These are phyloP conservation scores for Chascanopsetta lugubris DNA, from an alignment of 2,113 vertebrate species.

Conservation along the genomic window DNA sequence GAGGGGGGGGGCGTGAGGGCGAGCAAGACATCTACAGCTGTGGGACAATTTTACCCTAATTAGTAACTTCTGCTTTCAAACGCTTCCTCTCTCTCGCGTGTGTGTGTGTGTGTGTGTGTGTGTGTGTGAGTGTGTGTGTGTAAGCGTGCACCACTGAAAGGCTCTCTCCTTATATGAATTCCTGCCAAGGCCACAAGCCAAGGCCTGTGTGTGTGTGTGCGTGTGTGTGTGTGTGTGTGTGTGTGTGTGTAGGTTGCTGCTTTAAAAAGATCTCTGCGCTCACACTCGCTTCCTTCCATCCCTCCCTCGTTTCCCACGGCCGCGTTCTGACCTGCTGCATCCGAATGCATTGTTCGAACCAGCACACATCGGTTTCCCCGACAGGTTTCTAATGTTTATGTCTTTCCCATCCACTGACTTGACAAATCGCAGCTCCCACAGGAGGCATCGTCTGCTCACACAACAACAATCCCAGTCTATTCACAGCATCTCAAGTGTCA, in stretches of 20 bases:
- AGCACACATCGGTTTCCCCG: constrained; percentile 45
- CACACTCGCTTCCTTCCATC: constrained; percentile 37
- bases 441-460: constrained; percentile 31
- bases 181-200: constrained; percentile 50
- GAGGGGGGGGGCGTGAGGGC: no score
- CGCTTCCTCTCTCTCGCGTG: constrained; percentile 41
- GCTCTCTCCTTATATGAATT: constrained; percentile 45
- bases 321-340: constrained; percentile 37
- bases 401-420: constrained; percentile 31
- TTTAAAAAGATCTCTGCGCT: constrained; percentile 20
- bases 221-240: constrained; percentile 27
- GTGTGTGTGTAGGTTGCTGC: constrained; percentile 16
- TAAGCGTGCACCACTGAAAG: constrained; percentile 30
- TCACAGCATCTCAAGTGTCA: constrained; percentile 42
- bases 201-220: constrained; percentile 42
- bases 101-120: constrained; percentile 15
- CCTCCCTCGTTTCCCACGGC: constrained; percentile 41
- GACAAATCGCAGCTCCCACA: constrained; percentile 30
- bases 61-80: constrained; percentile 75
- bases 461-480: constrained; percentile 13
- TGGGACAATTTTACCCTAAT: constrained; percentile 69
- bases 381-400: constrained; percentile 30
- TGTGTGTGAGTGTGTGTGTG: not conserved
- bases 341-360: constrained; percentile 60
- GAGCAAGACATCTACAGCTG: constrained; percentile 68